phyloP scores from a whole-genome alignment of 2,797 vertebrate genomes.

The Pseudomugil gertrudae region DNA sequence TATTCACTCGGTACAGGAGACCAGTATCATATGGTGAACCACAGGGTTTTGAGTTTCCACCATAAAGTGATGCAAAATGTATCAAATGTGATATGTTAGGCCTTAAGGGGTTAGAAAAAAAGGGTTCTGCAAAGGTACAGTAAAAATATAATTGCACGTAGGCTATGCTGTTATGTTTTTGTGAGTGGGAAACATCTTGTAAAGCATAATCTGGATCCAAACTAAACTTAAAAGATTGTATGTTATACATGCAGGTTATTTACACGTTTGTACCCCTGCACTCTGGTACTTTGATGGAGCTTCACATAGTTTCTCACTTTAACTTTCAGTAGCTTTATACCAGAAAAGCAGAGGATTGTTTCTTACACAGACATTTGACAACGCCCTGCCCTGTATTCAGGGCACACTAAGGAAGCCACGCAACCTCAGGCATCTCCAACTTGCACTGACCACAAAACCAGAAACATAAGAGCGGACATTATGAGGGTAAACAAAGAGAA shows the following conservation, averaged over 20 bases:
- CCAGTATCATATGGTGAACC: no score
- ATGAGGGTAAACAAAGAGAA: conserved; percentile 64
- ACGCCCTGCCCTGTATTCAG: conserved; percentile 76
- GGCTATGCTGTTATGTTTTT: background rate
- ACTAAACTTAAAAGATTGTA: background rate
- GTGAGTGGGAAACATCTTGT: background rate
- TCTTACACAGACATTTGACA: conserved; percentile 48
- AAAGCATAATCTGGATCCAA: background rate
- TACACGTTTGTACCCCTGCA: background rate
- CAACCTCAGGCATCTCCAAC: conserved; percentile 77
- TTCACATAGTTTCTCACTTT: conserved; percentile 13
- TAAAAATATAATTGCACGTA: no score
- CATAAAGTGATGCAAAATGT: no score
- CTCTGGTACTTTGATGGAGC: background rate
- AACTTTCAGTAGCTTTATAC: conserved; percentile 35
- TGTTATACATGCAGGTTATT: background rate
- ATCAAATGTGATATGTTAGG: no score
- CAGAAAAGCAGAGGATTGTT: conserved; percentile 33
- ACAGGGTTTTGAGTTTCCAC: no score
- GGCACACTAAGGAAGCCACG: conserved; percentile 68
- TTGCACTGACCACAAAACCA: conserved; percentile 67
- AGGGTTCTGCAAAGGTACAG: background rate
- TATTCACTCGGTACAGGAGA: no score
- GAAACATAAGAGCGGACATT: conserved; percentile 68
- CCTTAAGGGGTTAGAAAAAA: no score